Conservation (phyloP, 2,797 vertebrate species). For the Ceyx erithaca region DNA sequence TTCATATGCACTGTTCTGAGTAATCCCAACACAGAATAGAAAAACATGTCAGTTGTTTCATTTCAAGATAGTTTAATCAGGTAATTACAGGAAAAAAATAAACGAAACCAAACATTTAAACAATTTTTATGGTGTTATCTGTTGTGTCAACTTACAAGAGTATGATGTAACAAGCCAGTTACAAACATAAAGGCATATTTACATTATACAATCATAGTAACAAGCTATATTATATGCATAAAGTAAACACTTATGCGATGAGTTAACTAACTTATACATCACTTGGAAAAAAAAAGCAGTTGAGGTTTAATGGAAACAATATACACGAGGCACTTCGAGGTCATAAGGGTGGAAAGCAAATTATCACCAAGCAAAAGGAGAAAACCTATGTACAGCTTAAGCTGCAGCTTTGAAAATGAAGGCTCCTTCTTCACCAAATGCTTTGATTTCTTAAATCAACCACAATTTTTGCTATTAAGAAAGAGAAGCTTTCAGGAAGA, state of each 20-base stretch:
- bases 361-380: slow-evolving; percentile 83
- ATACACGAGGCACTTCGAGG: slow-evolving; percentile 95
- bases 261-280: slow-evolving; percentile 91
- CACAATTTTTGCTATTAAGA: slow-evolving; percentile 77
- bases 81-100: slow-evolving; percentile 68
- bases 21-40: slow-evolving; percentile 62
- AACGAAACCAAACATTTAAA: slow-evolving; percentile 80
- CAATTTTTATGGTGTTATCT: slow-evolving; percentile 93
- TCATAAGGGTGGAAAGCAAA: slow-evolving; percentile 86
- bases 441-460: slow-evolving; percentile 77
- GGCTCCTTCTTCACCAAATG: slow-evolving; percentile 80
- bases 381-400: slow-evolving; percentile 84
- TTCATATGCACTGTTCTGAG: neutral
- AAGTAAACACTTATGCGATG: slow-evolving; percentile 90
- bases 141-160: slow-evolving; percentile 93
- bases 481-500: slow-evolving; percentile 70
- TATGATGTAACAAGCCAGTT: slow-evolving; percentile 93
- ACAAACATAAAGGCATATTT: slow-evolving; percentile 95
- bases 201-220: slow-evolving; percentile 94
- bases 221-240: slow-evolving; percentile 87
- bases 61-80: slow-evolving; percentile 80
- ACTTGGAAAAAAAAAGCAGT: slow-evolving; percentile 87
- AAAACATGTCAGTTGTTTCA: slow-evolving; percentile 62
- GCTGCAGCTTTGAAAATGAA: slow-evolving; percentile 86
- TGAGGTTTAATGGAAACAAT: slow-evolving; percentile 88